Base-by-base conservation (phyloP, 2,113 vertebrate species). In the Corythoichthys haematopterus region DNA sequence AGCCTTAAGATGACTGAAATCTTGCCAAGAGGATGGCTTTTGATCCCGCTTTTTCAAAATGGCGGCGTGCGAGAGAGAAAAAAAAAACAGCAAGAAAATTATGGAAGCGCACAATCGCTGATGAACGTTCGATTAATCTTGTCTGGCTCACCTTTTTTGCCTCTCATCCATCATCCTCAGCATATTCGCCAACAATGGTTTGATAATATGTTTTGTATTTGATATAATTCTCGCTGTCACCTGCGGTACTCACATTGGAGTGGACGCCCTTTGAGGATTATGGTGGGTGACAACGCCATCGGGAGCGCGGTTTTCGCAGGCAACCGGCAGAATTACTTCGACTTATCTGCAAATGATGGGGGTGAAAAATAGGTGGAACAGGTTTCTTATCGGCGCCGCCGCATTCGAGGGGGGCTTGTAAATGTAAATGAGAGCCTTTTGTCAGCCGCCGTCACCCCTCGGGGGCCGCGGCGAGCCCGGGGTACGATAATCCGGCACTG, bases 91-190 rank as follows among this genome's bases (percentile, higher is more conserved):
- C 65, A 76, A 93, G 89, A 90, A 71, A 76, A 85, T 80, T 85
- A 90, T 86, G 81, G 71, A 87, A 76, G 70, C 79, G 65, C 81
- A 82, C 83, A 82, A 87, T 80, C 93, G 90, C 93, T 94, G 94
- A 95, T 94, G 95, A 96, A 93, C 94, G 94, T 93, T 94, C 95
- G 94, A 97, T 97, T 96, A 96, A 98, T 98, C 95, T 96, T 93
- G 94, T 96, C 94, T 93, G 87, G 91, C 93, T 93, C 55, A 96
- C 95, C 94, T 95, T 95, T 94, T 91, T 94, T 92, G 94, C 94
- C 90, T 90, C 94, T 94, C 95, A 95, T 97, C 95, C 94, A 95
- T 98, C 97, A 97, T 94, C 94, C 94, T 91, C 87, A n/a, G 2
- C 92, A 94, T 95, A 95, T 96, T 95, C 94, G 94, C 92, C 66